phyloP scores from a whole-genome alignment of 2,797 vertebrate genomes.

The Epinephelus coioides region DNA sequence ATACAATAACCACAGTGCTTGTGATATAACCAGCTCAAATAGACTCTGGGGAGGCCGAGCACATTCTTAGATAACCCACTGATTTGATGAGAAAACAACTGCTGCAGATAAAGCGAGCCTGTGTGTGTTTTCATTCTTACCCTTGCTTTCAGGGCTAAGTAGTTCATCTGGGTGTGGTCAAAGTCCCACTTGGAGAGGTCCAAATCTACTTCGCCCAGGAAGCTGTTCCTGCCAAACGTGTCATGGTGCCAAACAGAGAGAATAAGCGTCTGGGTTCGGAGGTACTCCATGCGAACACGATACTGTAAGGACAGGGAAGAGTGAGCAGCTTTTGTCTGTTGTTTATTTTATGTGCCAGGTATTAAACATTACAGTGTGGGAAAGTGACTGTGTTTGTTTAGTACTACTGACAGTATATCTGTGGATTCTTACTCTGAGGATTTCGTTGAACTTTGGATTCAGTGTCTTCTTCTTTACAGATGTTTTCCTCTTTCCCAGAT shows the following conservation, averaged over 20 bases:
- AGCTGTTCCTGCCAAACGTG: conserved; percentile 96
- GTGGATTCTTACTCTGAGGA: conserved; percentile 89
- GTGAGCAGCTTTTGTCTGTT: conserved; percentile 49
- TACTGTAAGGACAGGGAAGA: conserved; percentile 86
- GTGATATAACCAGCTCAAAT: conserved; percentile 46
- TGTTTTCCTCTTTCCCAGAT: conserved; percentile 96
- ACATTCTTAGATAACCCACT: conserved; percentile 22
- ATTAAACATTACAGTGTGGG: conserved; percentile 26
- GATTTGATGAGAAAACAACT: conserved; percentile 50
- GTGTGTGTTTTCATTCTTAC: conserved; percentile 78
- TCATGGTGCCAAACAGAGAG: conserved; percentile 98
- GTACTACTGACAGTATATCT: neutral
- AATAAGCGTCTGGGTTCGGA: conserved; percentile 91
- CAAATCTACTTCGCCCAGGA: conserved; percentile 96
- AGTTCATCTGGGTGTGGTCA: conserved; percentile 90
- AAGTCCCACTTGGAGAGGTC: conserved; percentile 95
- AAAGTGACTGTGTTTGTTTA: conserved; percentile 27
- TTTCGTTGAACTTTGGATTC: conserved; percentile 96
- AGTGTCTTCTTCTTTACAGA: conserved; percentile 95
- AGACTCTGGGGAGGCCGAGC: neutral
- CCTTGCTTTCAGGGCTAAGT: conserved; percentile 91
- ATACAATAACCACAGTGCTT: neutral
- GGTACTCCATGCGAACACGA: conserved; percentile 89
- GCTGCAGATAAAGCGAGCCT: conserved; percentile 25
- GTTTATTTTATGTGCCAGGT: neutral